A percentile compares a stretch with the other conserved stretches of the same genome.
Conservation (phyloP, 2,797 vertebrate species). For the Odontamblyopus rebecca region DNA sequence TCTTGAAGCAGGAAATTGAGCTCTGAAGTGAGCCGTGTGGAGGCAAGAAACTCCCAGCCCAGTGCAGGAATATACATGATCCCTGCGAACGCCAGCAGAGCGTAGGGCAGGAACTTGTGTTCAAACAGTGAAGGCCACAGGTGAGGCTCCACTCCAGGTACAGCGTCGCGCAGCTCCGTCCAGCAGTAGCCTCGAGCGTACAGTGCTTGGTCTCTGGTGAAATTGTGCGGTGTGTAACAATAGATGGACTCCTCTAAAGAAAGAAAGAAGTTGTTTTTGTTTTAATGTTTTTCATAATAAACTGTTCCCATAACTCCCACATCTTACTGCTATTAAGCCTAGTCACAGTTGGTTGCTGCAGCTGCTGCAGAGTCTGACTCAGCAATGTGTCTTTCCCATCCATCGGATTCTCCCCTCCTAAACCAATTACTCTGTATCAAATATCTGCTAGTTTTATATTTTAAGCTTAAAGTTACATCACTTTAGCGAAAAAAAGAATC, state of each 20-base stretch:
- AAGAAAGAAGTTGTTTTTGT: constrained; percentile 18
- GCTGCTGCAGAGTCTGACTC: constrained; percentile 75
- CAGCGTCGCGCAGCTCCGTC: constrained; percentile 96
- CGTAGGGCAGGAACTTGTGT: constrained; percentile 98
- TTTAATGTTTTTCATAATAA: not conserved
- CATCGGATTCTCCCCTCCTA: constrained; percentile 24
- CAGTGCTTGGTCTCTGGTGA: constrained; percentile 98
- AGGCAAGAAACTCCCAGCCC: constrained; percentile 97
- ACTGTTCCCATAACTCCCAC: constrained; percentile 17
- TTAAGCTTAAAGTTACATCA: not conserved
- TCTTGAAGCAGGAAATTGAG: constrained; percentile 99
- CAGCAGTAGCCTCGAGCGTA: constrained; percentile 99
- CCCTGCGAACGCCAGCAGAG: constrained; percentile 94
- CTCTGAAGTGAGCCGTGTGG: constrained; percentile 97
- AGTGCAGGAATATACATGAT: constrained; percentile 98
- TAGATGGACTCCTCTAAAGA: constrained; percentile 97
- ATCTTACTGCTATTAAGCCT: constrained; percentile 41
- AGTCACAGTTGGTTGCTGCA: constrained; percentile 58
- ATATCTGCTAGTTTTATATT: not conserved
- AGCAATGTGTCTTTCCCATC: constrained; percentile 57
- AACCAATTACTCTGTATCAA: not conserved
- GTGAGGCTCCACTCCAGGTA: constrained; percentile 87
- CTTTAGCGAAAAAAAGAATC: not conserved
- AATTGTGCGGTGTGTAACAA: constrained; percentile 99
- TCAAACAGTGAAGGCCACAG: constrained; percentile 94